Percentiles rank a stretch among this genome's conserved stretches.
Evolutionary conservation across 2,888 invertebrate species (phyloP).

Genomic region (Hirtodrosophila cameraria): DNA sequence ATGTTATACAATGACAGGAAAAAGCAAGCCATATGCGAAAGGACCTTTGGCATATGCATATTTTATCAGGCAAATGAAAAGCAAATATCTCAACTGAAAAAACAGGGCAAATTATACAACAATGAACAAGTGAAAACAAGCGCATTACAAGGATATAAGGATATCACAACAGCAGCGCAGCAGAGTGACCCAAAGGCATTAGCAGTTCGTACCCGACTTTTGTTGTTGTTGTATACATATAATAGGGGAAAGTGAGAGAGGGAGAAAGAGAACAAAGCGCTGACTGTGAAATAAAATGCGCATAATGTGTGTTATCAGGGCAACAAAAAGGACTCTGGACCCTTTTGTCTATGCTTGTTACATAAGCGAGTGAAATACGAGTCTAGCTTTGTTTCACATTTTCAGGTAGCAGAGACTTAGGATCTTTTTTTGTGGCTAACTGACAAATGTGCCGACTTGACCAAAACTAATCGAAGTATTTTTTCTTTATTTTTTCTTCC

Average conservation of each 20-base stretch:
- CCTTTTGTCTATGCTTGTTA: slow-evolving; percentile 37
- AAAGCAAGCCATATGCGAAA: slow-evolving; percentile 2
- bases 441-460: slow-evolving; percentile 25
- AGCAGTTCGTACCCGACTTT: slow-evolving; percentile 20
- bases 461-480: slow-evolving; percentile 55
- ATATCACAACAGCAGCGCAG: slow-evolving; percentile 21
- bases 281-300: slow-evolving; percentile 39
- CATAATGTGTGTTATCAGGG: slow-evolving; percentile 50
- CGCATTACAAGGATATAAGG: slow-evolving; percentile 72
- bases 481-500: slow-evolving; percentile 6
- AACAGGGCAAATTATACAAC: slow-evolving; percentile 68
- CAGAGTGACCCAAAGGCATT: slow-evolving; percentile 72
- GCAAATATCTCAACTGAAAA: slow-evolving; percentile 60
- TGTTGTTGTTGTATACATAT: slow-evolving; percentile 13
- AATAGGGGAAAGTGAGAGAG: slow-evolving; percentile 24
- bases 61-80: slow-evolving; percentile 66
- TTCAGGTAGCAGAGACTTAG: slow-evolving; percentile 18
- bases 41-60: slow-evolving; percentile 51
- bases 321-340: slow-evolving; percentile 17
- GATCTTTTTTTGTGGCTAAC: slow-evolving; percentile 18
- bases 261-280: slow-evolving; percentile 26
- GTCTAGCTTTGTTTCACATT: slow-evolving; percentile 12
- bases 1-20: slow-evolving; percentile 25
- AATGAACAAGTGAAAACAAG: slow-evolving; percentile 65
- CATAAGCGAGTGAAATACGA: slow-evolving; percentile 56